phyloP scores from a whole-genome alignment of 2,888 invertebrate genomes.

The Synanthedon vespiformis region DNA sequence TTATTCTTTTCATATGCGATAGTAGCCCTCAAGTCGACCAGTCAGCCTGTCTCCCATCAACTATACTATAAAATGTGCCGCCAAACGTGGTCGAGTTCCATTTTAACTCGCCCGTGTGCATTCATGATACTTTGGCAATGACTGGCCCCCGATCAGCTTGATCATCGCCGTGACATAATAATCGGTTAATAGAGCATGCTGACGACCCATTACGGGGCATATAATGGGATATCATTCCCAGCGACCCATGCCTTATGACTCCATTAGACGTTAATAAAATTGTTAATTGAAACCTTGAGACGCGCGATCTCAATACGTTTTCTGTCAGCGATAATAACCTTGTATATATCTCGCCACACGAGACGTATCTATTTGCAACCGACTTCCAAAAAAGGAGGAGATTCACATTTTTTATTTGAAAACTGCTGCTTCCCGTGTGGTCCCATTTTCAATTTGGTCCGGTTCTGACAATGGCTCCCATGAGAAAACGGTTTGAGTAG shows the following conservation, averaged over 20 bases:
- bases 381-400: no score
- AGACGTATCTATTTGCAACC: no score
- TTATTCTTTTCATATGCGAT: no score
- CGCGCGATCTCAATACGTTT: neutral
- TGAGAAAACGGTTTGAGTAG: no score
- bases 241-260: neutral
- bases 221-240: conserved; percentile 18
- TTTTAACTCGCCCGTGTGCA: neutral
- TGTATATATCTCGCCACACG: neutral
- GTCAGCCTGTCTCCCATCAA: no score
- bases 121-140: conserved; percentile 2
- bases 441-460: no score
- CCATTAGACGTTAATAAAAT: neutral
- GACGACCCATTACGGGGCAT: conserved; percentile 23
- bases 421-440: no score
- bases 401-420: no score
- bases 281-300: neutral
- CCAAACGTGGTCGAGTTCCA: neutral
- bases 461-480: no score
- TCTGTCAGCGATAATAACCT: no score
- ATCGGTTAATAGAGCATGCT: conserved; percentile 49
- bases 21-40: no score
- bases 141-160: conserved; percentile 35
- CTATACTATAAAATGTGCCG: no score
- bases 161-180: conserved; percentile 44